Percentiles rank a stretch among this genome's conserved stretches.
These are phyloP conservation scores for Pelobates cultripes DNA, from an alignment of 2,797 vertebrate species.

Conservation along the genomic window DNA sequence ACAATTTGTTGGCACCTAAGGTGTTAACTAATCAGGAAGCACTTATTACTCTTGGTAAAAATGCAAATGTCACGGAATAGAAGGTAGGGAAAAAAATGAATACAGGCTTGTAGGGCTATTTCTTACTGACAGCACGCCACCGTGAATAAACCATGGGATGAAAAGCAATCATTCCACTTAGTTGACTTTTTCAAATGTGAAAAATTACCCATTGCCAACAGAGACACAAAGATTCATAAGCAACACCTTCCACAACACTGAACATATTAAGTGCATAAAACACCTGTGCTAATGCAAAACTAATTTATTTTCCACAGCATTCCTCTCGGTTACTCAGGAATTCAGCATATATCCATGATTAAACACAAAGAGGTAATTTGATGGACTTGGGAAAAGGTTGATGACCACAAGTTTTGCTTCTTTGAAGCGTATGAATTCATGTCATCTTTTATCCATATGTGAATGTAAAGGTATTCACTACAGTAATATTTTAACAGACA, in stretches of 20 bases:
- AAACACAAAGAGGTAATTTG: conserved; percentile 1
- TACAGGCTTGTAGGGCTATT: not conserved
- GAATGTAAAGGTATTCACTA: not conserved
- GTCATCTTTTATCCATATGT: not conserved
- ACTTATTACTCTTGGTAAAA: not conserved
- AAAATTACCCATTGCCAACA: conserved; percentile 31
- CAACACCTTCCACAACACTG: conserved; percentile 30
- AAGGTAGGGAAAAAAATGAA: not conserved
- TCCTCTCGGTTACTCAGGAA: conserved; percentile 7
- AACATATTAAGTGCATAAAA: conserved; percentile 40
- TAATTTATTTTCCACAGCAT: conserved; percentile 20
- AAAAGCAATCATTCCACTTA: conserved; percentile 41
- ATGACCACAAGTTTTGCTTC: not conserved
- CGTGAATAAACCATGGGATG: conserved; percentile 1
- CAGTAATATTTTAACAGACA: not conserved
- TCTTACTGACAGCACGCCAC: not conserved
- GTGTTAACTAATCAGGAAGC: not conserved
- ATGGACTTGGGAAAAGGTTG: not conserved
- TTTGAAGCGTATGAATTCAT: not conserved
- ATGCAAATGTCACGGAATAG: not conserved
- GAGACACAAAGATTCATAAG: conserved; percentile 43
- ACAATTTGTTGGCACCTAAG: not conserved
- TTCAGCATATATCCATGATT: conserved; percentile 6
- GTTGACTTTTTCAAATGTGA: conserved; percentile 27
- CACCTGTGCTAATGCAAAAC: conserved; percentile 33